These are phyloP conservation scores for Epicampocera succincta DNA, from an alignment of 2,888 invertebrate species.

Conservation along the genomic window DNA sequence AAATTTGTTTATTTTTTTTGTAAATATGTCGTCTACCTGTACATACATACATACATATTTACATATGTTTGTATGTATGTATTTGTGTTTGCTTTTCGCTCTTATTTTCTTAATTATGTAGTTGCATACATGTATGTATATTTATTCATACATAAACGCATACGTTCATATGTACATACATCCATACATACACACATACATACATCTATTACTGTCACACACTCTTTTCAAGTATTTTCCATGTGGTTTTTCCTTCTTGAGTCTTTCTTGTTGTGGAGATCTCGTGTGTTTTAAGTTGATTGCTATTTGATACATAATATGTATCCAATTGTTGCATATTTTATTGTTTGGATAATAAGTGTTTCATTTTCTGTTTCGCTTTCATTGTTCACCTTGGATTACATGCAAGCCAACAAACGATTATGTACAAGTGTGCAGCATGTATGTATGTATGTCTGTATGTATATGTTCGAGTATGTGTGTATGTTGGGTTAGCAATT, in stretches of 20 bases:
- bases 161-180: too few relatives aligned
- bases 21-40: too few relatives aligned
- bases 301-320: slow-evolving; percentile 9
- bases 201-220: too few relatives aligned
- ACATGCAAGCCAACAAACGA: slow-evolving; percentile 18
- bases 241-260: slow-evolving; percentile 35
- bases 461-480: too few relatives aligned
- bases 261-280: slow-evolving; percentile 9
- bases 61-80: too few relatives aligned
- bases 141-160: too few relatives aligned
- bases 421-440: too few relatives aligned
- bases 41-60: too few relatives aligned
- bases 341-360: slow-evolving; percentile 29
- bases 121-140: too few relatives aligned
- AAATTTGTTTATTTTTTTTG: too few relatives aligned
- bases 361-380: slow-evolving; percentile 43
- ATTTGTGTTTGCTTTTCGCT: background rate
- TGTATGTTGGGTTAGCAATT: slow-evolving; percentile 15
- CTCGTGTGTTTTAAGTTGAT: background rate
- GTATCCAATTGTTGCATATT: slow-evolving; percentile 42
- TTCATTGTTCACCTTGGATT: slow-evolving; percentile 52
- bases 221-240: slow-evolving; percentile 24
- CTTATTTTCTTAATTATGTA: slow-evolving; percentile 33
- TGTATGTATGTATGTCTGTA: too few relatives aligned
- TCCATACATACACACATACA: too few relatives aligned